Evolutionary conservation across 1,140 invertebrate genomes (phyloP).

Genomic region (Drosophila punjabiensis): DNA sequence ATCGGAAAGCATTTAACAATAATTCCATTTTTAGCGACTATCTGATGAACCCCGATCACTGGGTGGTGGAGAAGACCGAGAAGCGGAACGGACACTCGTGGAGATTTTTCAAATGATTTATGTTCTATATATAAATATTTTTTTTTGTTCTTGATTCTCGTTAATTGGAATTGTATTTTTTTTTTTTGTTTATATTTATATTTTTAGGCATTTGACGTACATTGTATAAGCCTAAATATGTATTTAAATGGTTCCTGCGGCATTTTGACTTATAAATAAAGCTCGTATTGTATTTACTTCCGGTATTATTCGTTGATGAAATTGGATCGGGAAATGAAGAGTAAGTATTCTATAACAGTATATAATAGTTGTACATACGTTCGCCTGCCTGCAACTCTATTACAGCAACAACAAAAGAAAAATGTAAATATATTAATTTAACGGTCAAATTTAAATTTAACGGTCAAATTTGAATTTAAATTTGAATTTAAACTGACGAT

Average conservation of each 20-base stretch:
- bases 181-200: slow-evolving; percentile 9
- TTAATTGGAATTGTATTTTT: slow-evolving; percentile 16
- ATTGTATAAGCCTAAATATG: slow-evolving; percentile 6
- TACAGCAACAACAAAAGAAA: no score
- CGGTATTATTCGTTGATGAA: not conserved
- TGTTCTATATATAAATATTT: not conserved
- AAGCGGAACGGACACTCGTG: slow-evolving; percentile 64
- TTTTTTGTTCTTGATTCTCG: slow-evolving; percentile 12
- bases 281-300: not conserved
- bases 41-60: slow-evolving; percentile 74
- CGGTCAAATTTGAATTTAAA: no score
- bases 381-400: no score
- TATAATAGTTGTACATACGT: no score
- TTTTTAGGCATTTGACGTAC: not conserved
- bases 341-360: no score
- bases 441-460: no score
- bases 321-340: no score
- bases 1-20: slow-evolving; percentile 2
- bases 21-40: slow-evolving; percentile 59
- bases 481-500: no score
- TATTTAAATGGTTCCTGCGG: slow-evolving; percentile 30
- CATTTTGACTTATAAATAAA: slow-evolving; percentile 25
- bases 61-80: slow-evolving; percentile 68
- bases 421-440: no score
- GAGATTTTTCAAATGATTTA: slow-evolving; percentile 54